phyloP scores from a whole-genome alignment of 2,888 invertebrate species.

The Lepidochitona cinerea region DNA sequence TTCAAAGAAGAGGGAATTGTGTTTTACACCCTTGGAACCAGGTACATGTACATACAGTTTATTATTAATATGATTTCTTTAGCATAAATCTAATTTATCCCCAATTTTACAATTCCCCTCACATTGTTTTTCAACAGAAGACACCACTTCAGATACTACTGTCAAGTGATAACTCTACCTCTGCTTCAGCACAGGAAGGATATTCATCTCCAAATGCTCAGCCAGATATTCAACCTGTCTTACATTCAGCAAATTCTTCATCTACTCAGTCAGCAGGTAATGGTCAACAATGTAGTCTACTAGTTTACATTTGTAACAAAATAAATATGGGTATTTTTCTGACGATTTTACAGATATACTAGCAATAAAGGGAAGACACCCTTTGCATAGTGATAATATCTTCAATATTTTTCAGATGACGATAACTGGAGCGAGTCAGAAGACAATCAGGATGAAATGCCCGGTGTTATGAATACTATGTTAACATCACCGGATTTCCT shows the following conservation, averaged over 20 bases:
- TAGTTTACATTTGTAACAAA: neutral
- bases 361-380: neutral
- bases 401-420: neutral
- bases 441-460: constrained; percentile 23
- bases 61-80: neutral
- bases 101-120: neutral
- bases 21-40: neutral
- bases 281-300: neutral
- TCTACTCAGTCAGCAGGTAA: neutral
- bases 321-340: too few species aligned
- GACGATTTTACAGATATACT: neutral
- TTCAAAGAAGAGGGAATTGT: constrained; percentile 20
- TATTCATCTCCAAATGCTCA: neutral
- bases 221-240: neutral
- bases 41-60: neutral
- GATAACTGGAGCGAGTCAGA: constrained; percentile 27
- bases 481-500: constrained; percentile 26
- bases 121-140: neutral
- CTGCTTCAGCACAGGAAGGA: neutral
- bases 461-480: constrained; percentile 24
- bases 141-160: neutral
- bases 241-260: neutral
- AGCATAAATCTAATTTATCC: neutral
- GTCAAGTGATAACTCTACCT: neutral
- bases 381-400: neutral